phyloP scores from a whole-genome alignment of 2,113 vertebrate genomes.

The Columba janthina region DNA sequence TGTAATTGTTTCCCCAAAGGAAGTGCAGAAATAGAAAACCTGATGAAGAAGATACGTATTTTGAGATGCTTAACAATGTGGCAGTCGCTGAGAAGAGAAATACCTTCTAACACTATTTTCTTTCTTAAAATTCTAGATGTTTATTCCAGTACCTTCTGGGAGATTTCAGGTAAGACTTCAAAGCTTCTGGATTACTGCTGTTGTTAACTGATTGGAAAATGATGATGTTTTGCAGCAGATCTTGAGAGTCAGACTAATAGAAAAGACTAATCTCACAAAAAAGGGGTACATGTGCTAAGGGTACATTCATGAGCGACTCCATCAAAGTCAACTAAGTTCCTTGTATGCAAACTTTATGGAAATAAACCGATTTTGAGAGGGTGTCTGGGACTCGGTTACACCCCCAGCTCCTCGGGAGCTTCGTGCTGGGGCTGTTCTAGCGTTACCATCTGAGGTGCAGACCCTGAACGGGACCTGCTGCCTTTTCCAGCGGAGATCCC shows the following conservation, averaged over 20 bases:
- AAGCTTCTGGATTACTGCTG: background rate
- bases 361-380: background rate
- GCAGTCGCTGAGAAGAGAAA: background rate
- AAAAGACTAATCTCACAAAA: background rate
- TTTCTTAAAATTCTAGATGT: background rate
- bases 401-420: background rate
- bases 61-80: background rate
- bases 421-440: background rate
- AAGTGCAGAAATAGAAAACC: conserved; percentile 68
- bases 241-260: background rate
- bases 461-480: background rate
- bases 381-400: background rate
- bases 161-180: conserved; percentile 40
- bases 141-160: background rate
- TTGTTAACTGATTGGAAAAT: background rate
- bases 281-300: background rate
- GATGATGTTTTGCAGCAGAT: background rate
- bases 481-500: background rate
- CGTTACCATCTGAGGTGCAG: accelerated
- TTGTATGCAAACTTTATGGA: background rate
- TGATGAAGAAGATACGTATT: conserved; percentile 41
- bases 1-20: conserved; percentile 53
- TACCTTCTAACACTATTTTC: background rate
- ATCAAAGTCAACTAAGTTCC: background rate
- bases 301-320: background rate